phyloP scores from a whole-genome alignment of 2,113 vertebrate genomes.

The Phalacrocorax aristotelis region DNA sequence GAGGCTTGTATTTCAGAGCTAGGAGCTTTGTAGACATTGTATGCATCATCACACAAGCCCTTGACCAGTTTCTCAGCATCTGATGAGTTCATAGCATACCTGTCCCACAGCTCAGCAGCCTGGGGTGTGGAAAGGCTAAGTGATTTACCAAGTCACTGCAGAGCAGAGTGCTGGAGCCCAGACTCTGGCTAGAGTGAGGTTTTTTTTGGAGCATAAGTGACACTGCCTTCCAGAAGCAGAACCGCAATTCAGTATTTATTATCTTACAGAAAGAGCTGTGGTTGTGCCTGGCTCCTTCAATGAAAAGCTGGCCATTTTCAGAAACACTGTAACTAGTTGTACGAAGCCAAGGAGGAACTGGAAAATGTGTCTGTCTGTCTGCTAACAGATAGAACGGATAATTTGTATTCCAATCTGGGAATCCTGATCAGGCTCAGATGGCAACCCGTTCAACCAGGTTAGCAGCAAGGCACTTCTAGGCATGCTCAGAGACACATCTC shows the following conservation, averaged over 20 bases:
- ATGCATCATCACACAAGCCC: background rate
- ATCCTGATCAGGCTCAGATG: background rate
- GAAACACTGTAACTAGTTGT: background rate
- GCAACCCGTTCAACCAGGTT: background rate
- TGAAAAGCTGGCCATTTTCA: background rate
- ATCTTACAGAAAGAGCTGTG: background rate
- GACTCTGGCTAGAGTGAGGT: rapidly evolving
- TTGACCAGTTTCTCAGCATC: background rate
- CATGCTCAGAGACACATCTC: background rate
- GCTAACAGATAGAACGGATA: background rate
- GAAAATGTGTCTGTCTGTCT: background rate
- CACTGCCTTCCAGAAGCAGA: background rate
- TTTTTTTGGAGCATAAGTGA: background rate
- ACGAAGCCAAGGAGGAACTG: background rate
- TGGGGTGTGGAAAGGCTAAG: background rate
- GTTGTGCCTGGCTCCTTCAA: background rate
- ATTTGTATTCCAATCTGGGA: background rate
- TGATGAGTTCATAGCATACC: background rate
- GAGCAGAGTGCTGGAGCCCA: background rate
- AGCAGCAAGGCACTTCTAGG: background rate
- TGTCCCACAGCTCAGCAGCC: background rate
- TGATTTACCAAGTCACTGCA: background rate
- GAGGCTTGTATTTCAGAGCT: background rate
- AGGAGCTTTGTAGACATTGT: background rate
- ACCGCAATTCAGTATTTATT: background rate